Percentiles rank a stretch among this genome's conserved stretches.
Evolutionary conservation across 2,888 invertebrate genomes (phyloP).

Genomic region (Aphrophora alni): DNA sequence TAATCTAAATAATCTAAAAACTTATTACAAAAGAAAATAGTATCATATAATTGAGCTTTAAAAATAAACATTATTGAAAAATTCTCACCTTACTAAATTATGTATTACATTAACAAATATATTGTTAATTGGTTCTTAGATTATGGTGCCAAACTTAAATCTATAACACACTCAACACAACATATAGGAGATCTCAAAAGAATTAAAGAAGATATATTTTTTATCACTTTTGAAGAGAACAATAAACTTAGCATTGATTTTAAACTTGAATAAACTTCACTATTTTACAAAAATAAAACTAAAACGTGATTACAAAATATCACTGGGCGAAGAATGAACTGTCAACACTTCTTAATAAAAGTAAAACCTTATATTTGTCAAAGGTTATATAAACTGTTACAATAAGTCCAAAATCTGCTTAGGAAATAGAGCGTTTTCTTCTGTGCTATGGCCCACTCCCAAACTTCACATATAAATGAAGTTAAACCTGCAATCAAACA

Average conservation of each 20-base stretch:
- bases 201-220: background rate
- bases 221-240: background rate
- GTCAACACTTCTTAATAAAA: background rate
- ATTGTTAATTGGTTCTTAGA: background rate
- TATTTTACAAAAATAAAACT: background rate
- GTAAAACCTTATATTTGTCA: background rate
- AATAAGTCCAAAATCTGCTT: background rate
- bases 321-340: background rate
- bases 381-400: background rate
- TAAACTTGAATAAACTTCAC: too few relatives aligned
- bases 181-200: background rate
- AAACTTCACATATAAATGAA: background rate
- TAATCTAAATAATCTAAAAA: too few relatives aligned
- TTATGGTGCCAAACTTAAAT: too few relatives aligned
- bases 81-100: too few relatives aligned
- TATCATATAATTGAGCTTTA: too few relatives aligned
- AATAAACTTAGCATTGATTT: background rate
- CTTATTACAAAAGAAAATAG: too few relatives aligned
- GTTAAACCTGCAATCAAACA: background rate
- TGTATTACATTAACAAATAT: background rate
- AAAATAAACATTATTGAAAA: too few relatives aligned
- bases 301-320: background rate
- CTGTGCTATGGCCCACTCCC: background rate
- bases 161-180: background rate
- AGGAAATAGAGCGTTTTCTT: background rate